Evolutionary conservation across 2,888 invertebrate species (phyloP).

Genomic region (Machimus atricapillus): DNA sequence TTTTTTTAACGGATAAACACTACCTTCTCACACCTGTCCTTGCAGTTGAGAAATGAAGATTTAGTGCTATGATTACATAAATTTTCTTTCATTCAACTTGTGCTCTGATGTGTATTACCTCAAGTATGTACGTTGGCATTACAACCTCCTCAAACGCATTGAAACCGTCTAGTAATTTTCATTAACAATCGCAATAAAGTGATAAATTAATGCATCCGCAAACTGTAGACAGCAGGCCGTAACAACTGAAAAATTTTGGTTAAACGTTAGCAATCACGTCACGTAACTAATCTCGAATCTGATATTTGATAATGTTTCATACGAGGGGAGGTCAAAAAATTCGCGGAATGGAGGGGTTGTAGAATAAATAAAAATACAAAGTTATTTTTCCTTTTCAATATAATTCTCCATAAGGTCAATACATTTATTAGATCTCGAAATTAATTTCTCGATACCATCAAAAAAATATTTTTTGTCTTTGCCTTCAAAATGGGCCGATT

Average conservation of each 20-base stretch:
- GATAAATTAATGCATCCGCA: slow-evolving; percentile 45
- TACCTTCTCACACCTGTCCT: background rate
- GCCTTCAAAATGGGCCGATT: too few relatives aligned
- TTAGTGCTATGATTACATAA: too few relatives aligned
- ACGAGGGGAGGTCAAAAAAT: too few relatives aligned
- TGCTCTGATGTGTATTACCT: background rate
- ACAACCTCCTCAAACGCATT: background rate
- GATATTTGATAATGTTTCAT: slow-evolving; percentile 4
- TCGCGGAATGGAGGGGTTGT: too few relatives aligned
- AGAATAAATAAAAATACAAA: too few relatives aligned
- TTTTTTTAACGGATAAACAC: background rate
- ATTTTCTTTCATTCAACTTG: background rate
- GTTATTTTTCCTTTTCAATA: too few relatives aligned
- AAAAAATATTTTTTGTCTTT: too few relatives aligned
- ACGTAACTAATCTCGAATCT: slow-evolving; percentile 27
- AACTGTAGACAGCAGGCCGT: slow-evolving; percentile 32
- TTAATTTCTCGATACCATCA: too few relatives aligned
- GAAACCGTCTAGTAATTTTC: slow-evolving; percentile 34
- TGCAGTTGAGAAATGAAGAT: background rate
- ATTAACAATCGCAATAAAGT: slow-evolving; percentile 42
- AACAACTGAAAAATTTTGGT: slow-evolving; percentile 32
- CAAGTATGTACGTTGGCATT: background rate
- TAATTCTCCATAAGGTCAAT: too few relatives aligned
- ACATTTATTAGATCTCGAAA: too few relatives aligned
- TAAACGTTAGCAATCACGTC: slow-evolving; percentile 16